phyloP scores from a whole-genome alignment of 1,140 invertebrate species.

The Calosoma granatense region DNA sequence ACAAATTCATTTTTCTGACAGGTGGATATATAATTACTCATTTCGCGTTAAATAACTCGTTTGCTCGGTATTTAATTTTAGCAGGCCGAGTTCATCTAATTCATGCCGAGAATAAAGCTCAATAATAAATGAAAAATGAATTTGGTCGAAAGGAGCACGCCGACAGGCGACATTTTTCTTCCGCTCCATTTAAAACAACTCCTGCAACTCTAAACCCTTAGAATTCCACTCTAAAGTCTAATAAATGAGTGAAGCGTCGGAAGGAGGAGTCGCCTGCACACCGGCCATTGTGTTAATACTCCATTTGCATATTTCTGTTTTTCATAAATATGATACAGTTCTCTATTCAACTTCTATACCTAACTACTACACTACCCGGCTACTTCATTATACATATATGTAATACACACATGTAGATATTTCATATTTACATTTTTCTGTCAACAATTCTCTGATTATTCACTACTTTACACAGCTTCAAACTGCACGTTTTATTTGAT shows the following conservation, averaged over 20 bases:
- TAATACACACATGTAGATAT: too few species aligned
- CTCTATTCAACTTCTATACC: too few species aligned
- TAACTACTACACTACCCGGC: too few species aligned
- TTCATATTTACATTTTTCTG: too few species aligned
- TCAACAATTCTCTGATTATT: too few species aligned
- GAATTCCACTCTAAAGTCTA: background rate
- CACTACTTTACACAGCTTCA: too few species aligned
- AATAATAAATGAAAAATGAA: constrained; percentile 8
- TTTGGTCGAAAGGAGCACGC: background rate
- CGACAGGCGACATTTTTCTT: background rate
- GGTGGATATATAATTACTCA: constrained; percentile 5
- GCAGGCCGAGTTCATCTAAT: background rate
- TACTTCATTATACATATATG: too few species aligned
- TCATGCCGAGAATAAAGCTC: background rate
- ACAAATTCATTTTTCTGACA: constrained; percentile 1
- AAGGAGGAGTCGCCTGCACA: background rate
- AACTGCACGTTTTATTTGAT: too few species aligned
- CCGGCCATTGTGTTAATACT: background rate
- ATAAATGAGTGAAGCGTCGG: background rate
- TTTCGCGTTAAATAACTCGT: constrained; percentile 1
- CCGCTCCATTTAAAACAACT: background rate
- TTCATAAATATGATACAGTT: background rate
- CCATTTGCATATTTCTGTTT: constrained; percentile 7
- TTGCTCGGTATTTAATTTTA: constrained; percentile 2
- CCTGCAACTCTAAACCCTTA: background rate